A percentile compares a stretch with the other conserved stretches of the same genome.
These are phyloP conservation scores for Amphiura filiformis DNA, from an alignment of 35 echinoderm and acorn worm species.

Conservation along the genomic window DNA sequence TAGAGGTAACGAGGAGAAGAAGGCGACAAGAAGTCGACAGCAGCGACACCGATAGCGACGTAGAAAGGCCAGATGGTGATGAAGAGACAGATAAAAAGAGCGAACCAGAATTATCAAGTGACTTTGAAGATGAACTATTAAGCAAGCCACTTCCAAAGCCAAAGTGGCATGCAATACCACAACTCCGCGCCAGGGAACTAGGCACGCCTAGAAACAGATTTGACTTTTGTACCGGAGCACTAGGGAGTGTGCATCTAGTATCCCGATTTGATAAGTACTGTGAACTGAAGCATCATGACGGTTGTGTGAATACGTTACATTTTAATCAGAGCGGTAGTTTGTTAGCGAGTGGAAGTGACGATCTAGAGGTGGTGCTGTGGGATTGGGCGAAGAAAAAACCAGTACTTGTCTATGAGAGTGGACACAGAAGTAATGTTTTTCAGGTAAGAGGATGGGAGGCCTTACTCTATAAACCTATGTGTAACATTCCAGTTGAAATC, in stretches of 20 bases:
- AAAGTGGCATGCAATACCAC: conserved; percentile 34
- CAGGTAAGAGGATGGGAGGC: conserved; percentile 84
- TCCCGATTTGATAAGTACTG: conserved; percentile 70
- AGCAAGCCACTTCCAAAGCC: conserved; percentile 25
- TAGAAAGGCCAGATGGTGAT: neutral
- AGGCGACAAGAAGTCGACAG: neutral
- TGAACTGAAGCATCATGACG: conserved; percentile 67
- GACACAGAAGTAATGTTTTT: conserved; percentile 91
- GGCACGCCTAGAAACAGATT: conserved; percentile 33
- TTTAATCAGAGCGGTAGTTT: conserved; percentile 77
- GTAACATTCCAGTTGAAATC: no score
- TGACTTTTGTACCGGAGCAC: conserved; percentile 42
- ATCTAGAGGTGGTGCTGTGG: conserved; percentile 82
- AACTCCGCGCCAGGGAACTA: conserved; percentile 44
- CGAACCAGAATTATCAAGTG: conserved; percentile 29
- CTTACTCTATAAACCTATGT: no score
- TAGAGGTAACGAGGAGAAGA: neutral
- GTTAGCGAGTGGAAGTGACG: conserved; percentile 88
- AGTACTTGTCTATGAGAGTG: conserved; percentile 67
- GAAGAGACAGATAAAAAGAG: neutral
- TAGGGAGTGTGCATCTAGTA: conserved; percentile 55
- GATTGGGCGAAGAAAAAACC: conserved; percentile 72
- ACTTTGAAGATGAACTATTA: conserved; percentile 56
- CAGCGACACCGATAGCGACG: conserved; percentile 23
- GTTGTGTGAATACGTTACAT: conserved; percentile 93